Evolutionary conservation across 2,888 invertebrate species (phyloP), one percentile per base, ranked within the genome.

Genomic region (Sicus ferrugineus): DNA sequence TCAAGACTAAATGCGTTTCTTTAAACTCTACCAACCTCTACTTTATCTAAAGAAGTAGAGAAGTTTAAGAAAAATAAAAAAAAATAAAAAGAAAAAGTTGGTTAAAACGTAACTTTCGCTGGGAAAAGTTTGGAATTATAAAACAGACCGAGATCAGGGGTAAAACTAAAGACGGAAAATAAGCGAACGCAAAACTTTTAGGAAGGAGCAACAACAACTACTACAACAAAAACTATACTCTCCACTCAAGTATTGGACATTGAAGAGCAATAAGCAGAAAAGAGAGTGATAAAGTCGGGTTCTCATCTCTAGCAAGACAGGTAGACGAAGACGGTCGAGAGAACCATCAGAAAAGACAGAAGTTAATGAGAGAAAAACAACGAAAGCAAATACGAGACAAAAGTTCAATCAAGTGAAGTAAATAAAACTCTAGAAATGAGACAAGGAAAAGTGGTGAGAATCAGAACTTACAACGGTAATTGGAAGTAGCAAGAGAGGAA

Each of bases 401-500:
- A 64, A 65, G 65, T 65, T 26, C 65, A 65, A 52, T 64, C 64
- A 65, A 34, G 65, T 34, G 65, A 65, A 65, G 52, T 65, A 65
- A 65, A 65, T 54, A 65, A 54, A 28, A 9, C 31, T 26, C 21
- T 2, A 59, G 34, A 54, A 54, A 52, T 23, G 23, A 52, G 52
- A 31, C 5, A 59, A 23, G 26, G 28, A 54, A 38, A 65, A 65
- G 65, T 38, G 38, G 54, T 38, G 54, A 65, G 42, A 65, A 54
- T 65, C 52, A 54, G 31, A 68, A 63, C 68, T 68, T 68, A 63
- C 56, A 68, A 68, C 46, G 54, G 63, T 68, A 63, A 68, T 68
- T 68, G 68, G 68, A 68, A 63, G 54, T 56, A 34, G 9, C 62
- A 52, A 26, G 68, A 9, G n/a, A n/a, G 62, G 38, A 30, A 30